Evolutionary conservation across 1,140 invertebrate species (phyloP), one percentile per base, ranked within the genome.

Genomic region (Meloidogyne floridensis): DNA sequence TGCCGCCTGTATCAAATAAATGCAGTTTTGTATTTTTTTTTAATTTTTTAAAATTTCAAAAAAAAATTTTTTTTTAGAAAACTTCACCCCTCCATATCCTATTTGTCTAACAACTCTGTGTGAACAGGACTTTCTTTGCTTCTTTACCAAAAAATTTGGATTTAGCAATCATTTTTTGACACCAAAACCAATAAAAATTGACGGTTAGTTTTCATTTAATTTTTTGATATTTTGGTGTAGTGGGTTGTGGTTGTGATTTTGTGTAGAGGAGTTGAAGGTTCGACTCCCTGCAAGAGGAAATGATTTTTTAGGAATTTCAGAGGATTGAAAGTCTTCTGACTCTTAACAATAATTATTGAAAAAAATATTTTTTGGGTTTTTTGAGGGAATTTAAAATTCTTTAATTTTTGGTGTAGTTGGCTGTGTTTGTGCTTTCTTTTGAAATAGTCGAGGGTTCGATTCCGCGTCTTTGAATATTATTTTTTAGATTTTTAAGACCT

Each of bases 91-190:
- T 74, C 72, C 72, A 18, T 51, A 15, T 8, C 72, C 72, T 51
- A 18, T 18, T 15, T 74, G 5, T 20, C n/a, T 43, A 11, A 7
- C 13, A 2, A 79, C 77, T 0, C 32, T 5, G n/a, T 43, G 53
- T 47, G 77, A 20, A 0, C 77, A 72, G 6, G 77, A 18, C 8
- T 79, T 79, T 79, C n/a, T 79, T 7, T 65, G 56, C 59, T 79
- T 79, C 72, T 79, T 79, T 69, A 72, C 77, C 4, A 79, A 79
- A 51, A 11, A 71, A 42, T 79, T 65, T 51, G 77, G 65, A 3
- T 79, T 79, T 7, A 79, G 77, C 59, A 79, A 79, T 51, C 77
- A 79, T 72, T 71, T 11, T 43, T n/a, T 72, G 59, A 15, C 65
- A 0, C 7, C 15, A 15, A 42, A 72, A n/a, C 7, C 15, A 15